Base-by-base conservation (phyloP, 2,888 invertebrate genomes). In the Crossocerus cetratus region DNA sequence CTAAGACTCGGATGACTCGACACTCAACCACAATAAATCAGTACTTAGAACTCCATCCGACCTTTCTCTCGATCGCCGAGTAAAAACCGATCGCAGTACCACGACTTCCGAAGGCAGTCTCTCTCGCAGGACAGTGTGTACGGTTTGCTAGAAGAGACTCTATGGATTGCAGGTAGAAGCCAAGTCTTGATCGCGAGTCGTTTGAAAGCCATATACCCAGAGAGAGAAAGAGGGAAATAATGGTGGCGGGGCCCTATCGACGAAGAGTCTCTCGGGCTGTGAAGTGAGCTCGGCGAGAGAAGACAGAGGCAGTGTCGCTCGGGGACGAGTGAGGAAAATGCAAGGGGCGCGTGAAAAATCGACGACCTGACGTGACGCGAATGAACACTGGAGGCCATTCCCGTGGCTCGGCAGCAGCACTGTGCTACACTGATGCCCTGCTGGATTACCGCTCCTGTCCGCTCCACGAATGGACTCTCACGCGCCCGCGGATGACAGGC, bases 401-500 rank as follows among this genome's bases (percentile, higher is more conserved):
- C 13, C 8, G 16, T 23, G 67, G 77, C 63, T 72, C 42, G 67
- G 53, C 67, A 58, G 56, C 32, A 32, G 32, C 32, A 32, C 32
- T 32, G 32, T 58, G 61, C 66, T 60, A 43, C 71, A 70, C 73
- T 68, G 74, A 80, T 71, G 80, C 32, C 32, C 32, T 32, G 32
- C 72, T 72, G 78, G 78, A 68, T 64, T 71, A 65, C 53, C 55
- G 49, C 69, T 67, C 59, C 21, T 53, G 53, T 18, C 60, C 58
- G 54, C 58, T 20, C 22, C 60, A 44, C 72, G 69, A 82, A 69
- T 63, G 79, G 79, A 74, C 62, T 65, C 63, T 77, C 53, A 43
- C 69, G 69, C 72, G 32, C 32, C 32, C 32, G 61, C 79, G 77
- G 74, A 81, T 79, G 74, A 77, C 79, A 74, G 61, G 32, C 32